These are phyloP conservation scores for Triplophysa rosa DNA, from an alignment of 2,113 vertebrate species.

Conservation along the genomic window DNA sequence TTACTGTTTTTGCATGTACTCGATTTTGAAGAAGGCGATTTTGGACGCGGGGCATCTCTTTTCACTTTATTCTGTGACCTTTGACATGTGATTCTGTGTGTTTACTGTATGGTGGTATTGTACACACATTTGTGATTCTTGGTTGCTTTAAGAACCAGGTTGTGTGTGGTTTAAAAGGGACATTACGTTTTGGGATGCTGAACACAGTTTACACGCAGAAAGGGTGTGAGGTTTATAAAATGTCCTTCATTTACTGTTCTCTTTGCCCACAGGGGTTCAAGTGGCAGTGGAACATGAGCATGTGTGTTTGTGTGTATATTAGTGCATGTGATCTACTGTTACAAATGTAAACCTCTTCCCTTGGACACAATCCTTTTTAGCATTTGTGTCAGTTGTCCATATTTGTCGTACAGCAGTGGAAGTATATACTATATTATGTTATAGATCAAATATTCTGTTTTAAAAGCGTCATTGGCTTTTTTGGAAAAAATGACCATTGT, in stretches of 20 bases:
- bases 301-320: conserved; percentile 27
- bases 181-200: conserved; percentile 31
- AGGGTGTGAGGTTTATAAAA: conserved; percentile 39
- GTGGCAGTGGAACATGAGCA: background rate
- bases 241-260: conserved; percentile 33
- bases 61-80: too few species aligned
- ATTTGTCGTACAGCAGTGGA: too few species aligned
- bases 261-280: background rate
- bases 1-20: too few species aligned
- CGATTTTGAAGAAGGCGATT: too few species aligned
- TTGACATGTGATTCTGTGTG: too few species aligned
- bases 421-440: too few species aligned
- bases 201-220: background rate
- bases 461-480: too few species aligned
- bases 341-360: background rate
- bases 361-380: background rate
- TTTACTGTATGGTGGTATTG: too few species aligned
- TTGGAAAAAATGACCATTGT: too few species aligned
- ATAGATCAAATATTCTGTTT: too few species aligned
- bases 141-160: background rate
- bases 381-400: background rate
- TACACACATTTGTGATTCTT: background rate
- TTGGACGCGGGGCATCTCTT: too few species aligned
- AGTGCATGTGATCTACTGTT: conserved; percentile 17
- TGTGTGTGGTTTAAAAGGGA: background rate